These are phyloP conservation scores for Baronia brevicornis DNA, from an alignment of 2,888 invertebrate species.

Conservation along the genomic window DNA sequence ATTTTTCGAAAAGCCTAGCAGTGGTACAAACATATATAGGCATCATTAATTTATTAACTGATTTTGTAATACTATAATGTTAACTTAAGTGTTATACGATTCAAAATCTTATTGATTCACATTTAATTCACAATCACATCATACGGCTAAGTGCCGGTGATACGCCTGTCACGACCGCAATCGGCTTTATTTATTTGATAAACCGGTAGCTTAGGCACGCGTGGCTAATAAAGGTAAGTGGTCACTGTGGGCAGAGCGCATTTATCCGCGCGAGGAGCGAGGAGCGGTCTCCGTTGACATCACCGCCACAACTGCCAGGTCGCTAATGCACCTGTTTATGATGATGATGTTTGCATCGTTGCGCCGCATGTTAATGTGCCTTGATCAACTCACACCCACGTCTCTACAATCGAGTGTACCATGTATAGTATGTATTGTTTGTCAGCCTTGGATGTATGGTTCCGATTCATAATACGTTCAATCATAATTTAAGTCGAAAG, in stretches of 20 bases:
- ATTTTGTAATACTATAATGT: too few relatives aligned
- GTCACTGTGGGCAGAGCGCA: slow-evolving; percentile 28
- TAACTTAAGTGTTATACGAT: too few relatives aligned
- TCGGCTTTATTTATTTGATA: slow-evolving; percentile 14
- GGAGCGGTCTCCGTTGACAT: slow-evolving; percentile 41
- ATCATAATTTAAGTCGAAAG: too few relatives aligned
- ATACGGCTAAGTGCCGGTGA: too few relatives aligned
- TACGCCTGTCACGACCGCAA: too few relatives aligned
- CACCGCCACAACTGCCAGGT: slow-evolving; percentile 34
- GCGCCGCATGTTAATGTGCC: slow-evolving; percentile 16
- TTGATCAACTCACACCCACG: slow-evolving; percentile 18
- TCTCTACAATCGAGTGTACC: neutral
- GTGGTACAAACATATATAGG: too few relatives aligned
- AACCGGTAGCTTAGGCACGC: slow-evolving; percentile 16
- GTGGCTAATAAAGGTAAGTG: slow-evolving; percentile 38
- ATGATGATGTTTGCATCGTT: slow-evolving; percentile 19
- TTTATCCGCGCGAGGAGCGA: slow-evolving; percentile 24
- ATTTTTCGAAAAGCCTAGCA: too few relatives aligned
- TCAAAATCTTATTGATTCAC: too few relatives aligned
- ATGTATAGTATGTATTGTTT: neutral
- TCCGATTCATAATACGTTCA: too few relatives aligned
- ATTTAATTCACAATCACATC: too few relatives aligned
- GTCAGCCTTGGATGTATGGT: neutral
- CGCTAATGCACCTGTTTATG: slow-evolving; percentile 21
- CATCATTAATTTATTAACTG: too few relatives aligned